phyloP scores from a whole-genome alignment of 2,797 vertebrate genomes.

The Schizopygopsis malacanthus region DNA sequence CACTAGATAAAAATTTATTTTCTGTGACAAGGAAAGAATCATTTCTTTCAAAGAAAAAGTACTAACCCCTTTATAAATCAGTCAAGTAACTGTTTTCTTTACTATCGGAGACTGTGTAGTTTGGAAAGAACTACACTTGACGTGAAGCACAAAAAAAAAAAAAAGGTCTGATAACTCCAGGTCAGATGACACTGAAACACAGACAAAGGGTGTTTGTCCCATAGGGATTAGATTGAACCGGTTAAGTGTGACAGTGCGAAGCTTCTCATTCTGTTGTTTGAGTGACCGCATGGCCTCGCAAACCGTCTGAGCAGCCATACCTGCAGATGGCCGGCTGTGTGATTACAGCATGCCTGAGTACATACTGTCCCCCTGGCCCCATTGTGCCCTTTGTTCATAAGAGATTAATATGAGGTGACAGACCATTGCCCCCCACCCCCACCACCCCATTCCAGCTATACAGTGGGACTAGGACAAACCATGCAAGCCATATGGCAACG shows the following conservation, averaged over 20 bases:
- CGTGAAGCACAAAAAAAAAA: background rate
- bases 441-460: conserved; percentile 9
- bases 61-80: background rate
- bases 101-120: background rate
- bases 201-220: conserved; percentile 23
- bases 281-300: conserved; percentile 22
- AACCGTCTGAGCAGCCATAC: conserved; percentile 31
- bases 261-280: conserved; percentile 6
- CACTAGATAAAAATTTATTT: background rate
- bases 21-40: background rate
- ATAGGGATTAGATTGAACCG: conserved; percentile 29
- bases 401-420: conserved; percentile 55
- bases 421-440: conserved; percentile 21
- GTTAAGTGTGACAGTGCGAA: conserved; percentile 30
- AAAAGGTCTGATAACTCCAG: background rate
- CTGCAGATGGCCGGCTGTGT: conserved; percentile 36
- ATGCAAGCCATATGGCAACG: conserved; percentile 73
- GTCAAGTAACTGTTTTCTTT: background rate
- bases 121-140: conserved; percentile 2
- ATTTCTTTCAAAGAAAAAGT: background rate
- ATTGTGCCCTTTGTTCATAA: conserved; percentile 46
- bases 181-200: conserved; percentile 2
- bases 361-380: conserved; percentile 46
- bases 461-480: conserved; percentile 27
- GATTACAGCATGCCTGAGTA: conserved; percentile 34